A percentile compares a stretch with the other conserved stretches of the same genome.
phyloP scores from a whole-genome alignment of 2,113 vertebrate genomes.

The Tylochromis polylepis region DNA sequence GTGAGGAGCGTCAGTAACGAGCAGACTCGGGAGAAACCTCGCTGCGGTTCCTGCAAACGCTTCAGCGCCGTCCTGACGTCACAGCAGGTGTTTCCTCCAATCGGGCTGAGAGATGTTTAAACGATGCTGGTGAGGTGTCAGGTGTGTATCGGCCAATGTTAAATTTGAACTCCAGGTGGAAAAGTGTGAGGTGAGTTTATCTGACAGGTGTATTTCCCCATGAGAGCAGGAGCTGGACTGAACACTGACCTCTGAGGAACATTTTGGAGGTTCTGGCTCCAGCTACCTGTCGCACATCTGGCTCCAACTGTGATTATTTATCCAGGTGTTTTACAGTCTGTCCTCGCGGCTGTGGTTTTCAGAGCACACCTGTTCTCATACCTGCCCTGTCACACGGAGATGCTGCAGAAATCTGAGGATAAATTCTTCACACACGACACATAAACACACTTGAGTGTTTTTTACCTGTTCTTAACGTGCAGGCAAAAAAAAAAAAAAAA shows the following conservation, averaged over 20 bases:
- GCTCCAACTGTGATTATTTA: neutral
- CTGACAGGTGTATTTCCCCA: neutral
- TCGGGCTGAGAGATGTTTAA: neutral
- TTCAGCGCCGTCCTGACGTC: neutral
- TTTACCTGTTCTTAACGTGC: neutral
- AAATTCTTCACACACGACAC: accelerated
- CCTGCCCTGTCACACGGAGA: neutral
- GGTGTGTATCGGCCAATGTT: neutral
- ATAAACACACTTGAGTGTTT: too few relatives aligned
- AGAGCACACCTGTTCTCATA: neutral
- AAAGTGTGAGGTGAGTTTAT: neutral
- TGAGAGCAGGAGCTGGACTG: neutral
- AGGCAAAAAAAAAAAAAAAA: too few relatives aligned
- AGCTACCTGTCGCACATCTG: neutral
- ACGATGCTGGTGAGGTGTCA: neutral
- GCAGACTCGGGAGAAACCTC: neutral
- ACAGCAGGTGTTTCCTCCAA: neutral
- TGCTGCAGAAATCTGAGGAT: neutral
- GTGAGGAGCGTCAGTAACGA: neutral
- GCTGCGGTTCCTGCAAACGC: neutral
- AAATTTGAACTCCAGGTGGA: neutral
- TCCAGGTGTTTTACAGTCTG: neutral
- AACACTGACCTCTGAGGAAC: neutral
- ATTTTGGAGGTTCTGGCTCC: neutral
- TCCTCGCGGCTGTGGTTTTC: neutral